Evolutionary conservation across 2,888 invertebrate genomes (phyloP), one percentile per base, ranked within the genome.

Genomic region (Artemia sinica): DNA sequence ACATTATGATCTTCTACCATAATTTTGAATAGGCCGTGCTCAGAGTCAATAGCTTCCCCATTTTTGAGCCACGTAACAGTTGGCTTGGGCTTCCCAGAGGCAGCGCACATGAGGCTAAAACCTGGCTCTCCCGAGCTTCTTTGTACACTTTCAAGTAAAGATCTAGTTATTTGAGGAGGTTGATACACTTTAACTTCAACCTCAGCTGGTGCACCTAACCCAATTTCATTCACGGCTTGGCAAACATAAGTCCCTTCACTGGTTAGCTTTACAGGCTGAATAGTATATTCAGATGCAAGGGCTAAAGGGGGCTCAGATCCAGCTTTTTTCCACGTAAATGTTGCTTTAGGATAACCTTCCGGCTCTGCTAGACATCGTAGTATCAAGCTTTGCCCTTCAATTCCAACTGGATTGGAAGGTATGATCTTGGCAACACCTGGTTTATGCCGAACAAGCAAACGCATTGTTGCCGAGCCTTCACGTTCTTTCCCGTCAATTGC

Each of bases 301-400:
- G 88, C 86, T 1, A 88, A 79, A 6, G 88, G 86, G 8, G 51
- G 65, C 6, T 78, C 77, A 18, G 78, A 75, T 71, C 85, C 85
- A 74, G 89, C 88, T 69, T 87, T 84, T 82, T 89, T 90, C 93
- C 93, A 93, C 70, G 75, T 73, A 65, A 52, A 93, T 75, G 88
- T 87, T 0, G 93, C 91, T 48, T 87, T 87, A 0, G 93, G 93
- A 86, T 90, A 92, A n/a, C 93, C 93, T 0, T 91, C 89, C 0
- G 93, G 93, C 72, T 84, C 86, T 0, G 92, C 90, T 63, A 85
- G 86, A 76, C 93, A 93, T 0, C 88, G 89, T 13, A 91, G 81
- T 2, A 88, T 90, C 2, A 89, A 88, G 0, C 86, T 85, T 5
- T 74, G 72, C 3, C 89, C 90, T 75, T 91, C 91, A 70, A 88